Percentiles rank a stretch among this genome's conserved stretches.
phyloP scores from a whole-genome alignment of 2,888 invertebrate genomes.

The Corythucha ciliata region DNA sequence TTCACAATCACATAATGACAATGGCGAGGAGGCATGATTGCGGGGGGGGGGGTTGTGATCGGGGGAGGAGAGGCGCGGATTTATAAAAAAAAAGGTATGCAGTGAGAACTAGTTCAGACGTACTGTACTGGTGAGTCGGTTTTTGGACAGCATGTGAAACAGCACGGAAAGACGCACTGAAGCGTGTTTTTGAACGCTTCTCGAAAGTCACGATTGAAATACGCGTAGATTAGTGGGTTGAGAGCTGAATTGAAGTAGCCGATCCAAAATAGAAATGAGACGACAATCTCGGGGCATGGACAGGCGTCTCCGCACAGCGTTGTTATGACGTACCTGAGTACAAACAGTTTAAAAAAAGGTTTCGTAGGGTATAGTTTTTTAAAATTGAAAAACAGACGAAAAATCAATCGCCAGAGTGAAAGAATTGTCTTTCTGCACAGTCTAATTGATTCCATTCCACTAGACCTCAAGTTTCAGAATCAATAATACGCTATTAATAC shows the following conservation, averaged over 20 bases:
- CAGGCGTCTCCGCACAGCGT: slow-evolving; percentile 69
- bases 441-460: too few relatives aligned
- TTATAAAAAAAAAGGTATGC: too few relatives aligned
- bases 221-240: slow-evolving; percentile 91
- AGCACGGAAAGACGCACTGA: slow-evolving; percentile 75
- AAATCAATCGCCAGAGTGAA: background rate
- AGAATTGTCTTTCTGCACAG: too few relatives aligned
- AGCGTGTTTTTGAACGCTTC: slow-evolving; percentile 90
- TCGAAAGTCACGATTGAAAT: slow-evolving; percentile 92
- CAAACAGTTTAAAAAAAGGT: slow-evolving; percentile 28
- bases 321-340: slow-evolving; percentile 70
- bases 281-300: slow-evolving; percentile 56
- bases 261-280: slow-evolving; percentile 76
- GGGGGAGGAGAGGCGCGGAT: too few relatives aligned
- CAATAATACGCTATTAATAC: too few relatives aligned
- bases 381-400: background rate
- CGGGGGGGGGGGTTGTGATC: too few relatives aligned
- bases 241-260: slow-evolving; percentile 94
- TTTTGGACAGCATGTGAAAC: slow-evolving; percentile 61
- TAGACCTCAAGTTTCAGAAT: too few relatives aligned
- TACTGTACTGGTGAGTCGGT: slow-evolving; percentile 37
- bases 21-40: too few relatives aligned
- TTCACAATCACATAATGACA: too few relatives aligned
- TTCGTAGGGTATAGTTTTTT: background rate
- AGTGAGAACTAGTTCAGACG: too few relatives aligned